These are phyloP conservation scores for Megamerina dolium DNA, from an alignment of 2,888 invertebrate species.

Conservation along the genomic window DNA sequence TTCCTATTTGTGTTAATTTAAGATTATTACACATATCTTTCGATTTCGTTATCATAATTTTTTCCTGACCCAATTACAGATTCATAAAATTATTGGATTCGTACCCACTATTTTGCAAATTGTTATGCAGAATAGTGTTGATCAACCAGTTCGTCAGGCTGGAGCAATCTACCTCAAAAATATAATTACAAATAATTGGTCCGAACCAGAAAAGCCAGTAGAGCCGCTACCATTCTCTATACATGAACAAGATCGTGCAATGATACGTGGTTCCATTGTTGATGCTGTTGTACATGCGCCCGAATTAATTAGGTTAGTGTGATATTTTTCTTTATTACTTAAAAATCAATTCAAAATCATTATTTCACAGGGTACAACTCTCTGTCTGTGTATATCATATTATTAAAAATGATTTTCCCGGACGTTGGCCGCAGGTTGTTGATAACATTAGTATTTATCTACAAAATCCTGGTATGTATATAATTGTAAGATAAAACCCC, in stretches of 20 bases:
- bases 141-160: constrained; percentile 90
- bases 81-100: constrained; percentile 94
- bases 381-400: constrained; percentile 90
- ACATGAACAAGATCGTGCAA: constrained; percentile 92
- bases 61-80: no score
- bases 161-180: constrained; percentile 97
- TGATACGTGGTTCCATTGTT: constrained; percentile 89
- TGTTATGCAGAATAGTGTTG: constrained; percentile 83
- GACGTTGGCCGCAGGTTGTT: constrained; percentile 89
- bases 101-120: constrained; percentile 89
- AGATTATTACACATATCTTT: no score
- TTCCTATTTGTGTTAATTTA: no score
- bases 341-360: background rate
- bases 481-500: background rate
- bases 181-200: constrained; percentile 83
- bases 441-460: constrained; percentile 92
- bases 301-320: constrained; percentile 65
- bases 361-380: constrained; percentile 65
- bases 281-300: constrained; percentile 92
- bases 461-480: constrained; percentile 61
- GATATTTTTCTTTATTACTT: background rate
- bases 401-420: constrained; percentile 93
- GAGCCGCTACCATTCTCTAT: constrained; percentile 75
- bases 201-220: constrained; percentile 71
- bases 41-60: no score